Evolutionary conservation across 30 jellyfish, hydroid and myxozoan species (phyloP).

Genomic region (Cassiopea andromeda): DNA sequence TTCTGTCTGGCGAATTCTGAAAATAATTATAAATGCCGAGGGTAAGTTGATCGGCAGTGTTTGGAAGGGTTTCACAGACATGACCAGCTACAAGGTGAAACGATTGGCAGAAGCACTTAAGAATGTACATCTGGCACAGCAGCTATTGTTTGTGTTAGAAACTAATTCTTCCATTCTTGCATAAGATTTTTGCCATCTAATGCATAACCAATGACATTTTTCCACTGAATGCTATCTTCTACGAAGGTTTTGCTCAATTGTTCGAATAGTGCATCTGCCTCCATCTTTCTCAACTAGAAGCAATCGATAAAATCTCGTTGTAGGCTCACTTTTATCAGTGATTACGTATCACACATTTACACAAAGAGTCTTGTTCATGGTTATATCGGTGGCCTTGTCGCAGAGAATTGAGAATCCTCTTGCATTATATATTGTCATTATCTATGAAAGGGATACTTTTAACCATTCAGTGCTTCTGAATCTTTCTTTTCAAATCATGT

Average conservation of each 20-base stretch:
- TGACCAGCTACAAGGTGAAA: slow-evolving; percentile 63
- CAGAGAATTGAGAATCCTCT: slow-evolving; percentile 55
- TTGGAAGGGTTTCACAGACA: slow-evolving; percentile 38
- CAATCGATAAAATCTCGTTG: slow-evolving; percentile 24
- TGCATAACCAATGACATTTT: slow-evolving; percentile 49
- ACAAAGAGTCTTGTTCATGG: slow-evolving; percentile 28
- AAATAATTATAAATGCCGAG: slow-evolving; percentile 11
- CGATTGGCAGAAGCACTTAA: slow-evolving; percentile 44
- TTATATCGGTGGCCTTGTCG: slow-evolving; percentile 51
- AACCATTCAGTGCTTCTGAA: no score
- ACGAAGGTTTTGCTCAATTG: not conserved
- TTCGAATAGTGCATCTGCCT: slow-evolving; percentile 35
- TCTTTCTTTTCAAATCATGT: no score
- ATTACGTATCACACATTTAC: slow-evolving; percentile 21
- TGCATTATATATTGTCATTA: slow-evolving; percentile 1
- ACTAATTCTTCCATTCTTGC: slow-evolving; percentile 34
- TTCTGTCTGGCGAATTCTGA: no score
- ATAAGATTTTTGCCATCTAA: slow-evolving; percentile 56
- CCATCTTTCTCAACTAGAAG: slow-evolving; percentile 41
- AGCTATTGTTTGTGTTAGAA: slow-evolving; percentile 36
- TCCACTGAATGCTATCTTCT: slow-evolving; percentile 30
- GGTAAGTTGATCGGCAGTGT: slow-evolving; percentile 46
- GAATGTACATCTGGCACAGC: slow-evolving; percentile 29
- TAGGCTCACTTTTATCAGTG: not conserved
- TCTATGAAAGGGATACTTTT: no score